These are phyloP conservation scores for Tokudaia muenninki DNA, from an alignment of 2,797 vertebrate genomes.

Conservation along the genomic window DNA sequence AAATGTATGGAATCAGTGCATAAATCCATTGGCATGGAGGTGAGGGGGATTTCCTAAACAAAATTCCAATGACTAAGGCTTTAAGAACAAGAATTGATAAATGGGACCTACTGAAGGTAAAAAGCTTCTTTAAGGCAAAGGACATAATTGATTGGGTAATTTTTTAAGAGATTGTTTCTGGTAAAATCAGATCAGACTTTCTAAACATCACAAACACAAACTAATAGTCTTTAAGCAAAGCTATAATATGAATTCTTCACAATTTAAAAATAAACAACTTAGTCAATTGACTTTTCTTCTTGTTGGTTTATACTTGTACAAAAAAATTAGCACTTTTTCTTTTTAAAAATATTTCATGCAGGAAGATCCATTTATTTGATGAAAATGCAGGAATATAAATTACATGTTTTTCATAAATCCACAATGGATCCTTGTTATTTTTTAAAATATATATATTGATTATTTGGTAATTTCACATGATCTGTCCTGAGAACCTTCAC, in stretches of 20 bases:
- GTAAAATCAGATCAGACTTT: conserved; percentile 57
- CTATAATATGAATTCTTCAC: neutral
- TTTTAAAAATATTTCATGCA: neutral
- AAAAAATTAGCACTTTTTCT: conserved; percentile 17
- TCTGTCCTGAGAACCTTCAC: neutral
- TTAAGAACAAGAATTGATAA: neutral
- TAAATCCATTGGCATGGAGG: neutral
- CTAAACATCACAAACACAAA: conserved; percentile 57
- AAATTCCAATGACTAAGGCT: neutral
- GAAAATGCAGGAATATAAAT: neutral
- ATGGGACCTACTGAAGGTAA: neutral
- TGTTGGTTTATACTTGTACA: conserved; percentile 42
- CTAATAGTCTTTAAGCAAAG: conserved; percentile 62
- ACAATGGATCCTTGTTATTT: conserved; percentile 25
- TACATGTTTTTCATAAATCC: conserved; percentile 34
- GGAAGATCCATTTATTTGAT: neutral
- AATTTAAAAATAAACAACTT: conserved; percentile 14
- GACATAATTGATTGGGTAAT: conserved; percentile 43
- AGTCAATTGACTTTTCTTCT: neutral
- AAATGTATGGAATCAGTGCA: neutral
- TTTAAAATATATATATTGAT: neutral
- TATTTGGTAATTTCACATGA: neutral
- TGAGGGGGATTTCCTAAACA: neutral
- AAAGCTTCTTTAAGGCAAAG: neutral
- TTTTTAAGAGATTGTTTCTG: conserved; percentile 49